A percentile compares a stretch with the other conserved stretches of the same genome.
Evolutionary conservation across 2,888 invertebrate species (phyloP).

Genomic region (Eupithecia subumbrata): DNA sequence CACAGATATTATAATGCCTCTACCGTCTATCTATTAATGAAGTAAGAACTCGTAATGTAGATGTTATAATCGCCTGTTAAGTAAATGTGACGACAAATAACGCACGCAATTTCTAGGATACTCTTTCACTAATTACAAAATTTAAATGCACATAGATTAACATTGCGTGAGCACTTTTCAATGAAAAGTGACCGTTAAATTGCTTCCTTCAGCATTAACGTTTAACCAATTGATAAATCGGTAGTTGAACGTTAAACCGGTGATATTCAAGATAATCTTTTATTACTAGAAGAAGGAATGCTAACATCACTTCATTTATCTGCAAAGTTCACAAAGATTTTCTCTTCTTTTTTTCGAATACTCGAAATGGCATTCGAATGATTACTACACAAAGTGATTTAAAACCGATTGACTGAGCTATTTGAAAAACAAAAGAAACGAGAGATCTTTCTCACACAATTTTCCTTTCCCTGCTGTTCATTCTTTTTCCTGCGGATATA

Average conservation of each 20-base stretch:
- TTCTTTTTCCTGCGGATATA: conserved; percentile 5
- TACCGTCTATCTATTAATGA: not conserved
- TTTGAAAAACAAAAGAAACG: conserved; percentile 1
- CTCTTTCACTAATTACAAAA: conserved; percentile 29
- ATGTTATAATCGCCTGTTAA: not conserved
- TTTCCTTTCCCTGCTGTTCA: not conserved
- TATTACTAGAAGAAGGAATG: not conserved
- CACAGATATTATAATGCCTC: too few species aligned
- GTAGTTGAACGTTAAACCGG: not conserved
- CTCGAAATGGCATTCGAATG: not conserved
- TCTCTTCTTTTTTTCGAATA: not conserved
- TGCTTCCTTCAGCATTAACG: conserved; percentile 26
- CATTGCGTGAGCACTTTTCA: conserved; percentile 27
- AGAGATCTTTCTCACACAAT: not conserved
- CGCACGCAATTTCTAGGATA: conserved; percentile 20
- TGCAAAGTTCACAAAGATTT: not conserved
- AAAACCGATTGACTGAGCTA: not conserved
- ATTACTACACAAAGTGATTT: not conserved
- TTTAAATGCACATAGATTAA: conserved; percentile 33
- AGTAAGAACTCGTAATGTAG: not conserved
- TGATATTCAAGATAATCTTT: not conserved
- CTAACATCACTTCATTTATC: not conserved
- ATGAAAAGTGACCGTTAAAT: conserved; percentile 26
- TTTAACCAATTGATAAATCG: conserved; percentile 16
- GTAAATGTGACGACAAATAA: conserved; percentile 19